Percentiles rank a stretch among this genome's conserved stretches.
Evolutionary conservation across 2,888 invertebrate species (phyloP).

Genomic region (Cephus runcator): DNA sequence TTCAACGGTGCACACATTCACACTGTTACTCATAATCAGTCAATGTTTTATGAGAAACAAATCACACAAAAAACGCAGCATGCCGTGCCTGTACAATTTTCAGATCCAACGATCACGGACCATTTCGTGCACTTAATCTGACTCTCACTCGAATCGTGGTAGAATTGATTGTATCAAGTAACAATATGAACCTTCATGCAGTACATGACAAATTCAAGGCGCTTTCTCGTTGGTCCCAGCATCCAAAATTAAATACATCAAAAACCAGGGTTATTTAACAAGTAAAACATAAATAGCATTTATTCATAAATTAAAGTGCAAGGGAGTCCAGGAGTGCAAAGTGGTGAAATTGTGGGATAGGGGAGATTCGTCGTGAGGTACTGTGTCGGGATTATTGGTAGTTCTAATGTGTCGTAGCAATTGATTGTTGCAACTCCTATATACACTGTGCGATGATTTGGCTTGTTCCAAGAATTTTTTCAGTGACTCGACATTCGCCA

Average conservation of each 20-base stretch:
- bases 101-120: neutral
- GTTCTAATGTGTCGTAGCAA: constrained; percentile 11
- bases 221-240: neutral
- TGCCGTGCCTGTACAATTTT: too few species aligned
- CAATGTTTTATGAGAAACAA: neutral
- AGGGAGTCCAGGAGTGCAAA: neutral
- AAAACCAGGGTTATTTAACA: constrained; percentile 9
- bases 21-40: neutral
- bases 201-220: neutral
- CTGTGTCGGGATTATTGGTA: constrained; percentile 9
- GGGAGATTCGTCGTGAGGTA: neutral
- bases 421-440: constrained; percentile 10
- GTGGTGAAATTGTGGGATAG: neutral
- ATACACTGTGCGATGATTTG: constrained; percentile 25
- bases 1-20: neutral
- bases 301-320: constrained; percentile 14
- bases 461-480: constrained; percentile 5
- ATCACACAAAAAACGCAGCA: too few species aligned
- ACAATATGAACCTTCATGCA: neutral
- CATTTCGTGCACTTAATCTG: neutral
- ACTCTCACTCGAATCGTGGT: neutral
- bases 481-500: constrained; percentile 17
- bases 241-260: neutral
- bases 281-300: constrained; percentile 21
- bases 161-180: neutral